phyloP scores from a whole-genome alignment of 1,140 invertebrate genomes.

The Ips typographus region DNA sequence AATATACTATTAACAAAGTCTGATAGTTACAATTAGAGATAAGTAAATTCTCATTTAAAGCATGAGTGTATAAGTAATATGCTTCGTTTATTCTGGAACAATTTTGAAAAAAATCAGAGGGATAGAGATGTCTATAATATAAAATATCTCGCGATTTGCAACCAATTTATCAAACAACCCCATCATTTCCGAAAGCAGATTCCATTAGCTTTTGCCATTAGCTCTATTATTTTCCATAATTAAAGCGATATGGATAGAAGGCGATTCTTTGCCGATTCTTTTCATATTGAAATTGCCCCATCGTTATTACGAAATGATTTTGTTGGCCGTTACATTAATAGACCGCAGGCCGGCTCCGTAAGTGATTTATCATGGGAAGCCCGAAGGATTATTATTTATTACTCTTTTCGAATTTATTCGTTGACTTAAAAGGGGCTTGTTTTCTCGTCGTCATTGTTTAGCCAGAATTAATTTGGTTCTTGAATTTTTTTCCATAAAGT shows the following conservation, averaged over 20 bases:
- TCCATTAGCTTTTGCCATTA: constrained; percentile 40
- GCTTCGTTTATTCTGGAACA: too few relatives aligned
- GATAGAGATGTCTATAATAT: background rate
- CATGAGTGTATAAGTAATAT: too few relatives aligned
- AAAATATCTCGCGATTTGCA: background rate
- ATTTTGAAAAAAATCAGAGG: too few relatives aligned
- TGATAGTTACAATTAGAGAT: too few relatives aligned
- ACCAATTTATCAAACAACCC: constrained; percentile 21
- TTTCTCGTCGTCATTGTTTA: constrained; percentile 26
- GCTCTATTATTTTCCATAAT: constrained; percentile 43
- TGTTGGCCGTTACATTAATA: constrained; percentile 36
- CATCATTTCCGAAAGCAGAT: constrained; percentile 11
- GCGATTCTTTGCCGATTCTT: constrained; percentile 38
- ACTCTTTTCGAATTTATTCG: constrained; percentile 35
- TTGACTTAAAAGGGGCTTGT: constrained; percentile 34
- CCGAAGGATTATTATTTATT: constrained; percentile 34
- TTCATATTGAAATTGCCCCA: constrained; percentile 44
- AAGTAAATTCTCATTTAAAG: too few relatives aligned
- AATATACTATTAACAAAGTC: too few relatives aligned
- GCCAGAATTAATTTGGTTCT: constrained; percentile 25
- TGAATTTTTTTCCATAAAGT: background rate
- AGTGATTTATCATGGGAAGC: constrained; percentile 36
- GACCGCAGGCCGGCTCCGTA: constrained; percentile 16
- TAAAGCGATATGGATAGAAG: constrained; percentile 38
- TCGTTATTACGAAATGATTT: constrained; percentile 32